These are phyloP conservation scores for Nephrotoma guestfalica DNA, from an alignment of 2,888 invertebrate species.

Conservation along the genomic window DNA sequence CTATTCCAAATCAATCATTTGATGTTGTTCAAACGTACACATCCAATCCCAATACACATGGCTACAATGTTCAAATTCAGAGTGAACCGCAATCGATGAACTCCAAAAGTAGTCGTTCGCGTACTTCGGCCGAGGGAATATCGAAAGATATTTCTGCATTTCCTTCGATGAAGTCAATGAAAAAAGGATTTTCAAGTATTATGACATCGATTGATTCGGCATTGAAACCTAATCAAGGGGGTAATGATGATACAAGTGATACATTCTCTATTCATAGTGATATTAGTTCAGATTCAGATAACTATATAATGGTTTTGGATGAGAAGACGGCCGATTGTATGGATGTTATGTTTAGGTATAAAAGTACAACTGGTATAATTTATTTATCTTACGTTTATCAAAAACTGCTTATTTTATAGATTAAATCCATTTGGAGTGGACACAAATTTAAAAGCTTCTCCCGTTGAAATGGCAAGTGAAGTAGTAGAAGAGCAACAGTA, in stretches of 20 bases:
- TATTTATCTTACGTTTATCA: not conserved
- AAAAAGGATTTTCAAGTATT: constrained; percentile 66
- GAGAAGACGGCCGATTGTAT: constrained; percentile 50
- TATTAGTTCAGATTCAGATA: constrained; percentile 76
- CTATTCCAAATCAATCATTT: constrained; percentile 28
- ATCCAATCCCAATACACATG: constrained; percentile 32
- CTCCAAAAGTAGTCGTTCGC: constrained; percentile 13
- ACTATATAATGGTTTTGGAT: constrained; percentile 58
- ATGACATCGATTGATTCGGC: constrained; percentile 76
- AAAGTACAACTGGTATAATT: not conserved
- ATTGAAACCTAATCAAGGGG: constrained; percentile 44
- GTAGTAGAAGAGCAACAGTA: constrained; percentile 54
- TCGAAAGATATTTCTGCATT: constrained; percentile 36
- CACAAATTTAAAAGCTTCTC: constrained; percentile 29
- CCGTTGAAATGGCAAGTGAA: constrained; percentile 71
- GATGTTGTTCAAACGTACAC: constrained; percentile 23
- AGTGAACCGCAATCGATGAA: constrained; percentile 26
- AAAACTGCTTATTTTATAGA: constrained; percentile 14
- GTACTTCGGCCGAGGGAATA: constrained; percentile 22
- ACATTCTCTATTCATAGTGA: constrained; percentile 65
- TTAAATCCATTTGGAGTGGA: constrained; percentile 36
- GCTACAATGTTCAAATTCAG: constrained; percentile 32
- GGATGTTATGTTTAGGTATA: constrained; percentile 51
- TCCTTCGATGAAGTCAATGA: constrained; percentile 40
- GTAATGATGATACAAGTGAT: constrained; percentile 58